Conservation (phyloP, 2,888 invertebrate species). For the Trissonchulus sp. region DNA sequence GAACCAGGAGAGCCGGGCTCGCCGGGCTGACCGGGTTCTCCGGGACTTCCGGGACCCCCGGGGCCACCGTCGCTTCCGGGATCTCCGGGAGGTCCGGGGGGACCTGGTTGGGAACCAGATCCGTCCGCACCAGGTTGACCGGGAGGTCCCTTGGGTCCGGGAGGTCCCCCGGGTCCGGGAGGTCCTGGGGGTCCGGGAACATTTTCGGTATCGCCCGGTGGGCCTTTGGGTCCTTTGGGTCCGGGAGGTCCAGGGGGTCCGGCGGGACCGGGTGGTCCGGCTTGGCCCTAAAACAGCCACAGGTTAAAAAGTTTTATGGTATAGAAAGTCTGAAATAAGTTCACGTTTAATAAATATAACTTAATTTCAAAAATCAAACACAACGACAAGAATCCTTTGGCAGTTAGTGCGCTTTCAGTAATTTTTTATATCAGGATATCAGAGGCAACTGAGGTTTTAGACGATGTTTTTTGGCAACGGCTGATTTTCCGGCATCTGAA, state of each 20-base stretch:
- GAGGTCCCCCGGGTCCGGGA: conserved; percentile 33
- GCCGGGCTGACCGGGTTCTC: conserved; percentile 19
- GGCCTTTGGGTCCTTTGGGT: conserved; percentile 25
- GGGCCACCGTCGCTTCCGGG: conserved; percentile 14
- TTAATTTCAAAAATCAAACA: no score
- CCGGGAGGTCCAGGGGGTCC: conserved; percentile 34
- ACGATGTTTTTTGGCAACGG: no score
- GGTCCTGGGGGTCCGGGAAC: conserved; percentile 30
- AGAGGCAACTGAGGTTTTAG: no score
- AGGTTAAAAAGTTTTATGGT: no score
- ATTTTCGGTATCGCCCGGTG: conserved; percentile 27
- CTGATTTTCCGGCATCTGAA: no score
- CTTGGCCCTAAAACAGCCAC: no score
- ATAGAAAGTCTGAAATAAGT: no score
- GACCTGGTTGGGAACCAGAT: not conserved
- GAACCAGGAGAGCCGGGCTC: conserved; percentile 15
- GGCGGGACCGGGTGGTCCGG: conserved; percentile 29
- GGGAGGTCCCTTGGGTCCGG: conserved; percentile 26
- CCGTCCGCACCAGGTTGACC: conserved; percentile 25
- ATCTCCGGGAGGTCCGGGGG: conserved; percentile 11
- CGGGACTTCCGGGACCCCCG: conserved; percentile 22
- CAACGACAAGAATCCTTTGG: no score
- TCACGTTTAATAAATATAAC: no score
- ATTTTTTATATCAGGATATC: no score
- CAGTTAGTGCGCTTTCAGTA: no score